Percentiles rank a stretch among this genome's conserved stretches.
Conservation (phyloP, 2,797 vertebrate genomes). For the Xerus rutilus region DNA sequence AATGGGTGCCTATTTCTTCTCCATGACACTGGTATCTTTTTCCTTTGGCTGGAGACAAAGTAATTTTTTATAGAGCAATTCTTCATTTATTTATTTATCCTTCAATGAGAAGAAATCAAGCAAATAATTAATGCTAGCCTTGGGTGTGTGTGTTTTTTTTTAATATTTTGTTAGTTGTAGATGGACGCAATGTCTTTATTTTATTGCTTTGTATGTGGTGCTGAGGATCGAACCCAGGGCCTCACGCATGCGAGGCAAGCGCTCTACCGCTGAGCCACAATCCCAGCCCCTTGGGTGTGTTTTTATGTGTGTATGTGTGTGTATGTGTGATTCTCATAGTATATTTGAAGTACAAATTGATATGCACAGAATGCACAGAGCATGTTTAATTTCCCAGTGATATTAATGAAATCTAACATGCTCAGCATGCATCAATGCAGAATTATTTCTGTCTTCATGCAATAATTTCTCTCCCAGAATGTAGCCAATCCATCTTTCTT, state of each 20-base stretch:
- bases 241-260: too few relatives aligned
- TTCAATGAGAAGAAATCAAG: neutral
- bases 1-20: neutral
- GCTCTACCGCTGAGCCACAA: too few relatives aligned
- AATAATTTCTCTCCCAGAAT: neutral
- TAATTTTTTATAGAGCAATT: neutral
- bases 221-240: too few relatives aligned
- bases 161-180: too few relatives aligned
- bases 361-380: rapidly evolving
- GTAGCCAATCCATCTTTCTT: neutral
- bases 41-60: neutral
- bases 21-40: neutral
- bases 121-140: neutral
- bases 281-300: neutral
- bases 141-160: neutral
- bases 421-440: neutral
- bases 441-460: neutral
- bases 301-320: neutral
- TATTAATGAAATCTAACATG: neutral
- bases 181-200: too few relatives aligned
- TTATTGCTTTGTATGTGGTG: too few relatives aligned
- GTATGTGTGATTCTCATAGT: neutral
- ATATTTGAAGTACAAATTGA: neutral
- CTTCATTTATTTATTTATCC: neutral
- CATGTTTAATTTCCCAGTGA: neutral